phyloP scores from a whole-genome alignment of 1,140 invertebrate genomes.

The Drosophila pectinifera region DNA sequence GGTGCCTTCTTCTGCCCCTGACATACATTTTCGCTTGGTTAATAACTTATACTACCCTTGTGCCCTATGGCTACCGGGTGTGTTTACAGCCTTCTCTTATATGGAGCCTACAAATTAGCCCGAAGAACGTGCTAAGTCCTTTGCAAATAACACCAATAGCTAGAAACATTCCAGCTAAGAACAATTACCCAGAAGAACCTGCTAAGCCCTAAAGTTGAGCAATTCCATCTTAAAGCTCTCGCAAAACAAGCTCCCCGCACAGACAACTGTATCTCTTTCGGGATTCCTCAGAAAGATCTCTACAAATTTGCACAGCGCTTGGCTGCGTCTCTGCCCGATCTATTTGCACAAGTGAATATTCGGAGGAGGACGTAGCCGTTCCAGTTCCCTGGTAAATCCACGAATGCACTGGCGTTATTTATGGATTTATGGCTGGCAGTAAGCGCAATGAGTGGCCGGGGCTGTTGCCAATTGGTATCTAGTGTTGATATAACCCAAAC shows the following conservation, averaged over 20 bases:
- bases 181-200: conserved; percentile 19
- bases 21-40: no score
- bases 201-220: conserved; percentile 24
- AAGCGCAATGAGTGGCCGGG: background rate
- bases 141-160: background rate
- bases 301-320: conserved; percentile 30
- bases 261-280: conserved; percentile 20
- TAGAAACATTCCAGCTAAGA: conserved; percentile 5
- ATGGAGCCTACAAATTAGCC: background rate
- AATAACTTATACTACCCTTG: background rate
- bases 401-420: conserved; percentile 1
- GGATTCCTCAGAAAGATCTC: conserved; percentile 34
- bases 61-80: no score
- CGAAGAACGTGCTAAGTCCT: conserved; percentile 14
- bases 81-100: background rate
- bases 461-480: conserved; percentile 24
- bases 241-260: conserved; percentile 7
- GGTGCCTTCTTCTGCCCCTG: no score
- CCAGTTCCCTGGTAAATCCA: conserved; percentile 13
- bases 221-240: conserved; percentile 26
- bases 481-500: conserved; percentile 38
- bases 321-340: conserved; percentile 4
- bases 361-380: background rate
- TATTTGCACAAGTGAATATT: conserved; percentile 37
- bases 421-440: conserved; percentile 13